A percentile compares a stretch with the other conserved stretches of the same genome.
Conservation (phyloP, 2,888 invertebrate genomes). For the Abrostola tripartita region DNA sequence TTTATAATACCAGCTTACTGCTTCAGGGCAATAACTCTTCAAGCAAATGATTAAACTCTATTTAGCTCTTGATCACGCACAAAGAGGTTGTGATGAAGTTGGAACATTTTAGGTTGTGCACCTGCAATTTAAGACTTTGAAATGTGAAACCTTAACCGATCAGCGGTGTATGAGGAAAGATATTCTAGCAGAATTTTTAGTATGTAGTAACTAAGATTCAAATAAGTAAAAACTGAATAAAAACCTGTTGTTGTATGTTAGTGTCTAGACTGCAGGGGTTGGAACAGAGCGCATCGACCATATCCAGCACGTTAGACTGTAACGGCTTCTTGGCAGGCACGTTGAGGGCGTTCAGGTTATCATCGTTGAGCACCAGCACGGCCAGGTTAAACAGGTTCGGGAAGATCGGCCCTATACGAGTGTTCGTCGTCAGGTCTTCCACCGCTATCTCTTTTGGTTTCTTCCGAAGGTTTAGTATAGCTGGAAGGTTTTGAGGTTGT, state of each 20-base stretch:
- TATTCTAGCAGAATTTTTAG: no score
- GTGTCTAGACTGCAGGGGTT: conserved; percentile 88
- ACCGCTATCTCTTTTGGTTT: conserved; percentile 86
- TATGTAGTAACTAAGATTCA: no score
- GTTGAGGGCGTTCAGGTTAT: conserved; percentile 84
- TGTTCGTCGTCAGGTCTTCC: conserved; percentile 88
- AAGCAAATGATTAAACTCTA: background rate
- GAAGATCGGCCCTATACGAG: conserved; percentile 88
- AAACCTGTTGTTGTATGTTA: conserved; percentile 88
- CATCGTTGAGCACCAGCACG: conserved; percentile 88
- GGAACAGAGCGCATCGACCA: conserved; percentile 88
- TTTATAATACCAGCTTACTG: background rate
- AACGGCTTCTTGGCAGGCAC: conserved; percentile 83
- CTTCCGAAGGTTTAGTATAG: conserved; percentile 85
- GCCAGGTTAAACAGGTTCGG: conserved; percentile 89
- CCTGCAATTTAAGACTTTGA: no score
- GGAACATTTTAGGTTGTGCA: no score
- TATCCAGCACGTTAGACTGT: conserved; percentile 84
- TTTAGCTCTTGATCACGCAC: no score
- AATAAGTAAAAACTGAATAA: conserved; percentile 4
- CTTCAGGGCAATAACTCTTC: background rate
- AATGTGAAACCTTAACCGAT: no score
- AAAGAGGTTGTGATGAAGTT: no score
- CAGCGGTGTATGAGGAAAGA: no score
- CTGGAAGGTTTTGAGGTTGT: conserved; percentile 49